phyloP scores from a whole-genome alignment of 2,888 invertebrate species.

The Cacoxenus indagator region DNA sequence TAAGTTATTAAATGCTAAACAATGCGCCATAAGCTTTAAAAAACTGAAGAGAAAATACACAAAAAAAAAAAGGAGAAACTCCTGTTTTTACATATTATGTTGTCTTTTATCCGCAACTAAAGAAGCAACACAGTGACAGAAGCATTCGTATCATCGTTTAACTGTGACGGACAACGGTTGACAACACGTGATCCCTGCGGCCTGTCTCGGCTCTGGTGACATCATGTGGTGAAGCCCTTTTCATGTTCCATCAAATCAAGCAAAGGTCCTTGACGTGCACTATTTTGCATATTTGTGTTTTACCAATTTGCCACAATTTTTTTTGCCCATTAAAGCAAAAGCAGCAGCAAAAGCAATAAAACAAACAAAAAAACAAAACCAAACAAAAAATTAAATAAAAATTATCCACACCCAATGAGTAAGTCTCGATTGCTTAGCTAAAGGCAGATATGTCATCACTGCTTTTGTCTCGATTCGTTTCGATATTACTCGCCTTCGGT shows the following conservation, averaged over 20 bases:
- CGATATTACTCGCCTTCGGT: constrained; percentile 36
- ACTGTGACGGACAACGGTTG: neutral
- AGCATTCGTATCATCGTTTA: no score
- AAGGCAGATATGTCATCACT: constrained; percentile 31
- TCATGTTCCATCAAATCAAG: constrained; percentile 7
- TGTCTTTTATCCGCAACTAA: no score
- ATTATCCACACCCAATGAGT: neutral
- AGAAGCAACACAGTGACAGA: neutral
- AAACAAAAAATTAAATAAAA: neutral
- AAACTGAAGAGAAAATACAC: no score
- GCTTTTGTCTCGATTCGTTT: constrained; percentile 35
- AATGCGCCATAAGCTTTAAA: no score
- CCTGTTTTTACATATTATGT: no score
- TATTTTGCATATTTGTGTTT: neutral
- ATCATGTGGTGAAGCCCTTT: constrained; percentile 20
- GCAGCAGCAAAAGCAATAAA: neutral
- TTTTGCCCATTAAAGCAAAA: neutral
- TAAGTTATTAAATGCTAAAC: no score
- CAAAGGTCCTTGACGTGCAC: constrained; percentile 18
- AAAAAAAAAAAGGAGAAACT: no score
- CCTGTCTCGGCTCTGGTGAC: neutral
- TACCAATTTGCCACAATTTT: neutral
- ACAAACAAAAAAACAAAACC: no score
- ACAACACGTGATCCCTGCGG: constrained; percentile 16
- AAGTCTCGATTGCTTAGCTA: constrained; percentile 22